Conservation (phyloP, 1,140 invertebrate species). For the Dendrolimus kikuchii region DNA sequence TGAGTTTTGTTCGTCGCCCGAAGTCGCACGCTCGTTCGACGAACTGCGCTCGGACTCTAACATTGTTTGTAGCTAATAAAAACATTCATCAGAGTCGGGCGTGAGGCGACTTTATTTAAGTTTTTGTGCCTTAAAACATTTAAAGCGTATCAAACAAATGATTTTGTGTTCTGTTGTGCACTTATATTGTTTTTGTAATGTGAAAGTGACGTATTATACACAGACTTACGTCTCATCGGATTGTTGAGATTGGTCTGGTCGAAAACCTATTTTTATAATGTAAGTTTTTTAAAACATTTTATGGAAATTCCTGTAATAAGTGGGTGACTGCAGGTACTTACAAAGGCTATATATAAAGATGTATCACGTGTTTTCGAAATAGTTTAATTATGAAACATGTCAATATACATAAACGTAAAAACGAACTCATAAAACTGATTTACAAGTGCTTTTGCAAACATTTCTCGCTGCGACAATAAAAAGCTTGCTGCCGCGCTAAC, state of each 20-base stretch:
- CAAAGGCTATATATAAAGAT: too few relatives aligned
- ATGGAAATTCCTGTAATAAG: too few relatives aligned
- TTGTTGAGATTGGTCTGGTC: constrained; percentile 26
- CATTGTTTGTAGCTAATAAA: constrained; percentile 15
- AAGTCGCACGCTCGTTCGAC: constrained; percentile 29
- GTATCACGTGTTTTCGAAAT: too few relatives aligned
- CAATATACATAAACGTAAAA: too few relatives aligned
- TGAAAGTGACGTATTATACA: constrained; percentile 20
- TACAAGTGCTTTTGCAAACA: too few relatives aligned
- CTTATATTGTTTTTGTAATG: constrained; percentile 21
- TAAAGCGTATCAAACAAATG: constrained; percentile 7
- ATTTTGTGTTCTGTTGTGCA: constrained; percentile 1
- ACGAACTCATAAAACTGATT: too few relatives aligned
- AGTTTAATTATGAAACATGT: too few relatives aligned
- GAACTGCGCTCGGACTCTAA: constrained; percentile 5
- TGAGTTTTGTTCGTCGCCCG: constrained; percentile 31
- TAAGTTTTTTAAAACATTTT: constrained; percentile 14
- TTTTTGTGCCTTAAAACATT: constrained; percentile 16
- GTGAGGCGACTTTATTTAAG: not conserved
- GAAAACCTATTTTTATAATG: constrained; percentile 22
- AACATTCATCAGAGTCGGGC: constrained; percentile 8
- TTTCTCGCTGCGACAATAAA: too few relatives aligned
- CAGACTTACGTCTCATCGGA: constrained; percentile 24
- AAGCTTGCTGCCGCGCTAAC: too few relatives aligned
- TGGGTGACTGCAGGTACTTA: too few relatives aligned